Conservation (phyloP, 2,888 invertebrate species). For the Sympetrum striolatum region DNA sequence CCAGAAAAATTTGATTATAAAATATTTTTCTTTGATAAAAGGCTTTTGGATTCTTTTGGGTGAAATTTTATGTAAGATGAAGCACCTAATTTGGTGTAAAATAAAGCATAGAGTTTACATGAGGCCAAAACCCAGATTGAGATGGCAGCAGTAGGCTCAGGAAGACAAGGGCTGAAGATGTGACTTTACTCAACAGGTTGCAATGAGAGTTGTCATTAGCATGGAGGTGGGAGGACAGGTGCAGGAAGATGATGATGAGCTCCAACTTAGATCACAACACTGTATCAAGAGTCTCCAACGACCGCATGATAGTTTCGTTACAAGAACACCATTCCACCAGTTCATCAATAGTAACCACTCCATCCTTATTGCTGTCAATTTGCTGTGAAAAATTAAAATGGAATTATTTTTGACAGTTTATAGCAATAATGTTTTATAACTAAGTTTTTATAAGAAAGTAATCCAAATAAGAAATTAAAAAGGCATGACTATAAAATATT, state of each 20-base stretch:
- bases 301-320: conserved; percentile 73
- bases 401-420: neutral
- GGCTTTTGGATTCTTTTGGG: neutral
- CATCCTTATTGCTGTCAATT: conserved; percentile 82
- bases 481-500: neutral
- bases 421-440: too few relatives aligned
- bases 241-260: neutral
- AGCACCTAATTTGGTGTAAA: conserved; percentile 14
- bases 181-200: neutral
- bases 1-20: conserved; percentile 33
- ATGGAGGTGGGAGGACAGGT: neutral
- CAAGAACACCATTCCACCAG: conserved; percentile 79
- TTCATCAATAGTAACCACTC: conserved; percentile 81
- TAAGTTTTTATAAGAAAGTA: too few relatives aligned
- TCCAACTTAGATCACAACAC: conserved; percentile 68
- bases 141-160: neutral
- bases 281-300: conserved; percentile 76
- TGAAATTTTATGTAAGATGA: neutral
- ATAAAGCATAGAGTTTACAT: neutral
- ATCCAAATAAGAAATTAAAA: too few relatives aligned
- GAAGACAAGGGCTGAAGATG: neutral
- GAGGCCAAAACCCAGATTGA: neutral
- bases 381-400: conserved; percentile 24
- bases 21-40: conserved; percentile 32
- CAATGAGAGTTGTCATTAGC: neutral